Conservation (phyloP, 2,113 vertebrate species). For the Tylochromis polylepis region DNA sequence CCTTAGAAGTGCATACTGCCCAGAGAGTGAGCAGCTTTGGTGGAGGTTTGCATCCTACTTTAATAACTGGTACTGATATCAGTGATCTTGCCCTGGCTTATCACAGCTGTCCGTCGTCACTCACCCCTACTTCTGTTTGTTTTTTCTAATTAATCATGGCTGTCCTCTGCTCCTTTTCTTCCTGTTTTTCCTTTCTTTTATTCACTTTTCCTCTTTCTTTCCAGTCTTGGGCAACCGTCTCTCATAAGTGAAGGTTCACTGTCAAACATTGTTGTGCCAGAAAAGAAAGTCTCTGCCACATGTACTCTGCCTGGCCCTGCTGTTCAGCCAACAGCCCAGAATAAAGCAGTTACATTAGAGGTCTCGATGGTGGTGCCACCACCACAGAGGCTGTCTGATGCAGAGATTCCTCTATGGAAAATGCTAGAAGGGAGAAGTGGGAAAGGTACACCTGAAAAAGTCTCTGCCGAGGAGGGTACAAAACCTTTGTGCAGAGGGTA, state of each 20-base stretch:
- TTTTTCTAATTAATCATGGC: not conserved
- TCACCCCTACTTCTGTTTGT: not conserved
- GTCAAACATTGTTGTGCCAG: slow-evolving; percentile 27
- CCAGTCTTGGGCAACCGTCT: slow-evolving; percentile 32
- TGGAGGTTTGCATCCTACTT: not conserved
- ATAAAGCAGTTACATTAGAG: slow-evolving; percentile 28
- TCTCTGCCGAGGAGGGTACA: slow-evolving; percentile 16
- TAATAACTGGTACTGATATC: not conserved
- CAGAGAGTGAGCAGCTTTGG: not conserved
- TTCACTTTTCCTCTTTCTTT: not conserved
- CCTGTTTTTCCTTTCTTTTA: not conserved
- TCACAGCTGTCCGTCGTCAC: not conserved
- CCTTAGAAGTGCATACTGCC: not conserved
- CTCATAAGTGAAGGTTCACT: slow-evolving; percentile 16
- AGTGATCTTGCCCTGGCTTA: not conserved
- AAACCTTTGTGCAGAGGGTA: slow-evolving; percentile 62
- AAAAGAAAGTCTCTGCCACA: slow-evolving; percentile 7
- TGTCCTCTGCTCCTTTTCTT: not conserved
- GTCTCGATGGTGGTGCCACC: slow-evolving; percentile 8
- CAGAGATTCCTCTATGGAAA: slow-evolving; percentile 66
- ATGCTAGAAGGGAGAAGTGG: slow-evolving; percentile 51
- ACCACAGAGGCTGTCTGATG: slow-evolving; percentile 24
- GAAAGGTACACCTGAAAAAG: slow-evolving; percentile 25
- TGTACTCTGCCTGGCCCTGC: not conserved
- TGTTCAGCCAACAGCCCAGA: not conserved